phyloP scores from a whole-genome alignment of 2,797 vertebrate genomes.

The Danio choprae region DNA sequence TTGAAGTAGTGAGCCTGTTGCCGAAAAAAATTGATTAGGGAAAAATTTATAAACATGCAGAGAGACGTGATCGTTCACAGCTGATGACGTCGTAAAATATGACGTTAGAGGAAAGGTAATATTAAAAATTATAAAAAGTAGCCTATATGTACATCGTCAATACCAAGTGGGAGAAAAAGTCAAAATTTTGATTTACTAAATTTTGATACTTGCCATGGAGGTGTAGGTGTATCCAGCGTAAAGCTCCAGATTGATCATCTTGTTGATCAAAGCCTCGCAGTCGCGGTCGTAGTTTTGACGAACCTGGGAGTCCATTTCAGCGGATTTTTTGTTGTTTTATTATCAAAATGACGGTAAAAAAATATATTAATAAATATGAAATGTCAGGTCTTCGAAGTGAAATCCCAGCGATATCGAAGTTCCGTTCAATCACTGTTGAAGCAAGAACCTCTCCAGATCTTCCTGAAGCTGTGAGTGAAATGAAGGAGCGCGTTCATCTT shows the following conservation, averaged over 20 bases:
- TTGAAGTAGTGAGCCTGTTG: slow-evolving; percentile 77
- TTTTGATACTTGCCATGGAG: slow-evolving; percentile 77
- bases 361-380: slow-evolving; percentile 5
- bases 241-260: slow-evolving; percentile 85
- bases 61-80: background rate
- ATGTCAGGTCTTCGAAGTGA: background rate
- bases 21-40: background rate
- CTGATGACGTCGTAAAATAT: background rate
- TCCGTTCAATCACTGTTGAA: slow-evolving; percentile 86
- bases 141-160: background rate
- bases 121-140: background rate
- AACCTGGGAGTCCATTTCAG: slow-evolving; percentile 74
- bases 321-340: slow-evolving; percentile 63
- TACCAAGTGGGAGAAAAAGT: background rate
- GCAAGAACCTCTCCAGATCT: slow-evolving; percentile 70
- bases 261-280: slow-evolving; percentile 84
- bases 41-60: slow-evolving; percentile 13
- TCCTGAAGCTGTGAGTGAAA: slow-evolving; percentile 17
- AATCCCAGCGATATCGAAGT: slow-evolving; percentile 52
- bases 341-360: slow-evolving; percentile 61
- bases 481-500: rapidly evolving
- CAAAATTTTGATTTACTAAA: background rate
- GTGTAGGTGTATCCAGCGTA: slow-evolving; percentile 83
- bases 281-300: slow-evolving; percentile 86
- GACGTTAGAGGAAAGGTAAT: background rate